A percentile compares a stretch with the other conserved stretches of the same genome.
phyloP scores from a whole-genome alignment of 2,888 invertebrate genomes.

The Hedya salicella region DNA sequence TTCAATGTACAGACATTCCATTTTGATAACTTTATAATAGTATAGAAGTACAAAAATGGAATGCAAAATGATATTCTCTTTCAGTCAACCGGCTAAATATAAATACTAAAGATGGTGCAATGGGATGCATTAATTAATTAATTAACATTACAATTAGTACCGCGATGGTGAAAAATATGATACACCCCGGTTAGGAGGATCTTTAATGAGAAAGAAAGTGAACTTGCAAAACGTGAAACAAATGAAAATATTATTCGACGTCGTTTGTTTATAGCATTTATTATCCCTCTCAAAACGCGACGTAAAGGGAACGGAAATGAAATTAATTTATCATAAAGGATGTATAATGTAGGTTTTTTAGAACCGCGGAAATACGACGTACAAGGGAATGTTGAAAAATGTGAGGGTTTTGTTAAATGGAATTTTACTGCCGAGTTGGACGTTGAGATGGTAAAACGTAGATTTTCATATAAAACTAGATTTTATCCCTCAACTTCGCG shows the following conservation, averaged over 20 bases:
- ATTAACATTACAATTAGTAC: too few relatives aligned
- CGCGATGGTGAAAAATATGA: too few relatives aligned
- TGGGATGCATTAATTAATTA: too few relatives aligned
- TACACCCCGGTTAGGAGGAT: too few relatives aligned
- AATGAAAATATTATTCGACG: slow-evolving; percentile 9
- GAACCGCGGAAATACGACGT: slow-evolving; percentile 1
- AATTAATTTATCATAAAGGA: slow-evolving; percentile 32
- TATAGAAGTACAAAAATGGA: too few relatives aligned
- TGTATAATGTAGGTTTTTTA: slow-evolving; percentile 22
- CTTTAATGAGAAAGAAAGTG: too few relatives aligned
- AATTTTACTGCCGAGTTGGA: neutral
- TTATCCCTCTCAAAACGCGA: slow-evolving; percentile 12
- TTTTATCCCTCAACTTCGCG: too few relatives aligned
- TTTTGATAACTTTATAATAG: too few relatives aligned
- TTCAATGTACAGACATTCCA: too few relatives aligned
- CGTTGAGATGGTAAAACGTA: neutral
- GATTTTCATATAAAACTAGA: neutral
- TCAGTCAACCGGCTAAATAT: too few relatives aligned
- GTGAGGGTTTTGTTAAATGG: neutral
- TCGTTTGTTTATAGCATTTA: slow-evolving; percentile 29
- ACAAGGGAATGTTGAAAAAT: neutral
- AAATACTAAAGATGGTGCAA: too few relatives aligned
- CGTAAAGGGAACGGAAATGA: slow-evolving; percentile 22
- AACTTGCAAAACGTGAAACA: neutral
- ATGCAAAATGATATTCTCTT: too few relatives aligned